phyloP scores from a whole-genome alignment of 2,113 vertebrate genomes.

The Diadophis punctatus region DNA sequence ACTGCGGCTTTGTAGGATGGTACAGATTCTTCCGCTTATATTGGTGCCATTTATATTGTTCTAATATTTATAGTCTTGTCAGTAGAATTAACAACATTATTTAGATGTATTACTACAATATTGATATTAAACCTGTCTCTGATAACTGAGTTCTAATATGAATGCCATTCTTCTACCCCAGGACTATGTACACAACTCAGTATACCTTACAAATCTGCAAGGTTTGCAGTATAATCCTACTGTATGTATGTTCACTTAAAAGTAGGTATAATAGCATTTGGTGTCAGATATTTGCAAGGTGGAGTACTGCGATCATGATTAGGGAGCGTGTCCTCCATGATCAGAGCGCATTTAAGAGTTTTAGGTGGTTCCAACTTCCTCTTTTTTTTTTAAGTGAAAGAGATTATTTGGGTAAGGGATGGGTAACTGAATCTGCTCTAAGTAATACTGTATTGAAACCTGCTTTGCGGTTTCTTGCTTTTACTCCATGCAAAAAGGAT shows the following conservation, averaged over 20 bases:
- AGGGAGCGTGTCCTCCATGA: neutral
- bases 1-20: conserved; percentile 4
- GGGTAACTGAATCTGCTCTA: neutral
- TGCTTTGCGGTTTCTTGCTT: neutral
- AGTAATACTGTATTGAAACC: neutral
- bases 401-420: neutral
- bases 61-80: neutral
- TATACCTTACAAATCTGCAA: neutral
- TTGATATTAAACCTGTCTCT: neutral
- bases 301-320: neutral
- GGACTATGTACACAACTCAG: neutral
- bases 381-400: neutral
- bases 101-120: neutral
- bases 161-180: neutral
- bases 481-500: neutral
- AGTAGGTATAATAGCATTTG: neutral
- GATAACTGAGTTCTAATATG: neutral
- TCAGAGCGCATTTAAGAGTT: neutral
- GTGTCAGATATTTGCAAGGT: neutral
- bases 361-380: neutral
- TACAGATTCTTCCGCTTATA: neutral
- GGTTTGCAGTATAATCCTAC: neutral
- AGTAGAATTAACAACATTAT: neutral
- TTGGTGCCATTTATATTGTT: neutral
- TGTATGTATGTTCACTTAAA: neutral